Evolutionary conservation across 2,888 invertebrate genomes (phyloP).

Genomic region (Pseudeuparius sepicola): DNA sequence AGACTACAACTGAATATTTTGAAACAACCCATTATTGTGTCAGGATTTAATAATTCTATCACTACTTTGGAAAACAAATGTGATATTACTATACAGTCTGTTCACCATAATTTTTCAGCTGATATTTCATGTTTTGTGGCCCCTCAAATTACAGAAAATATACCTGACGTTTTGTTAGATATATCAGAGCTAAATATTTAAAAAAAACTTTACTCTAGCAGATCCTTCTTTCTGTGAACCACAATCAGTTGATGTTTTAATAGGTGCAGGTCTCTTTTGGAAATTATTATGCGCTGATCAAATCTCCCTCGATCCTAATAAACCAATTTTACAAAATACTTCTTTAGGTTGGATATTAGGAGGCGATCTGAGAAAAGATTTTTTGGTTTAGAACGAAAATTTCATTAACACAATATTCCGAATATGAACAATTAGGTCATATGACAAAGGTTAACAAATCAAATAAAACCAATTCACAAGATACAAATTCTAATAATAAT

Average conservation of each 20-base stretch:
- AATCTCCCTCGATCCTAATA: conserved; percentile 7
- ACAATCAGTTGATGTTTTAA: conserved; percentile 15
- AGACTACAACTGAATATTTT: conserved; percentile 12
- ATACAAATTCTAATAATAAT: too few species aligned
- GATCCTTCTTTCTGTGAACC: conserved; percentile 14
- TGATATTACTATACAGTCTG: too few species aligned
- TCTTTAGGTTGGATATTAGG: conserved; percentile 16
- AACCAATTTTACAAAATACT: conserved; percentile 13
- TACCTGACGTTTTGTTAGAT: conserved; percentile 8
- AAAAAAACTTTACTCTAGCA: conserved; percentile 12
- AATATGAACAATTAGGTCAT: conserved; percentile 15
- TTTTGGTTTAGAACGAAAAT: conserved; percentile 8
- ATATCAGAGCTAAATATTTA: conserved; percentile 11
- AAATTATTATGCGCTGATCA: conserved; percentile 3
- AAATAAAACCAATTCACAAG: too few species aligned
- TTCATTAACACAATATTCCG: conserved; percentile 6
- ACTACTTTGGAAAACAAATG: too few species aligned
- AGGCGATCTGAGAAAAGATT: conserved; percentile 15
- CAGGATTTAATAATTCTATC: conserved; percentile 15
- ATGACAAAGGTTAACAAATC: conserved; percentile 16
- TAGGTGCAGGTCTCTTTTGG: conserved; percentile 16
- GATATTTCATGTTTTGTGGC: not conserved
- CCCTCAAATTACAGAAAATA: not conserved
- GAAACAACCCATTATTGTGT: conserved; percentile 10
- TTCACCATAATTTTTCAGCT: not conserved